Base-by-base conservation (phyloP, 2,113 vertebrate genomes). In the Bungarus multicinctus region DNA sequence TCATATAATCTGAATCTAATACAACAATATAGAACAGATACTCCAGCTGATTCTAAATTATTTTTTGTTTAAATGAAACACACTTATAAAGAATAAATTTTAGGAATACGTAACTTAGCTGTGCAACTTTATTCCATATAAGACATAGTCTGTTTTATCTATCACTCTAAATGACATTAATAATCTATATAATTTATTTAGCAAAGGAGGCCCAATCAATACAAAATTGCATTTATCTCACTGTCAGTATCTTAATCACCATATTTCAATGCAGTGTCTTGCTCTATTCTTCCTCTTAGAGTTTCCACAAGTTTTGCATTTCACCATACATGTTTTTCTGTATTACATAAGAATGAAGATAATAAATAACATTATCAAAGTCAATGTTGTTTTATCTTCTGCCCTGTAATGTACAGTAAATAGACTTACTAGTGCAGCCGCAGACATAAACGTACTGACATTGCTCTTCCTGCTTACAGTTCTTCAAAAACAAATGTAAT, bases 1-100 rank as follows among this genome's bases (percentile, higher is more conserved):
- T 98, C 96, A 93, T 69, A 90, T 47, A 6, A 54, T 74, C 43
- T 86, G 93, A 90, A 88, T 52, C 45, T 88, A 87, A 22, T 64
- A 55, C 16, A 0, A 20, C 81, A 92, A 4, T 0, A 85, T 53
- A 91, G 53, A 27, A 50, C 88, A 95, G 60, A 7, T 43, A 20
- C 2, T 87, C 55, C 60, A 91, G 52, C n/a, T 27, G 1, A 9
- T 20, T 92, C 90, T 23, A 34, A 92, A 52, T 12, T 64, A 52
- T 18, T 94, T 94, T 88, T 25, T 89, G 87, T 86, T 58, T 87
- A 30, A n/a, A 22, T 90, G 47, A 90, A 58, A 39, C 22, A 27
- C 27, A 54, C 3, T 55, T 90, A 47, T 54, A 34, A 93, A 53
- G 4, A 69, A 20, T 12, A 14, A 58, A 34, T 18, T 81, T 43